Percentiles rank a stretch among this genome's conserved stretches.
phyloP scores from a whole-genome alignment of 2,888 invertebrate genomes.

The Alloscopus bannaensis region DNA sequence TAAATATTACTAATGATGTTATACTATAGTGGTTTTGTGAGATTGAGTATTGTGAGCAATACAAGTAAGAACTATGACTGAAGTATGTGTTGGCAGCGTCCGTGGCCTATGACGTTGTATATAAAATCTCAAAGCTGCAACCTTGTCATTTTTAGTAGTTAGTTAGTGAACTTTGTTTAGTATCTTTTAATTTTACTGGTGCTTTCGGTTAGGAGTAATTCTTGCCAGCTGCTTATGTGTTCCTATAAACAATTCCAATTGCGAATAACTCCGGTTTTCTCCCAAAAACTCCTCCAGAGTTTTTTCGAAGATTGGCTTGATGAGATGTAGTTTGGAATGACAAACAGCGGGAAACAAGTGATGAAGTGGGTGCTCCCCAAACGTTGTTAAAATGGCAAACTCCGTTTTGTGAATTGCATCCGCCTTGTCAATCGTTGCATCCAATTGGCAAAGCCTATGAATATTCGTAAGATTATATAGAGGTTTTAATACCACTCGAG shows the following conservation, averaged over 20 bases:
- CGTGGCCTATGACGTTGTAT: too few relatives aligned
- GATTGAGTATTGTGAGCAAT: too few relatives aligned
- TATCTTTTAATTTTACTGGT: too few relatives aligned
- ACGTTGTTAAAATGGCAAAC: constrained; percentile 79
- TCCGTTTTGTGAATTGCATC: constrained; percentile 66
- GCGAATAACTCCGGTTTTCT: constrained; percentile 75
- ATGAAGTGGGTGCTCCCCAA: constrained; percentile 87
- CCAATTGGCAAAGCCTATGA: constrained; percentile 65
- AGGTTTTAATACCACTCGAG: background rate
- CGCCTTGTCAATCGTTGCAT: constrained; percentile 65
- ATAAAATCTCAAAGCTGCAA: too few relatives aligned
- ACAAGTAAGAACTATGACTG: too few relatives aligned
- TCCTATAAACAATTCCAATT: constrained; percentile 81
- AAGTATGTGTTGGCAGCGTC: too few relatives aligned
- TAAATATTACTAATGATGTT: too few relatives aligned
- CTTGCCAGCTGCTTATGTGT: constrained; percentile 81
- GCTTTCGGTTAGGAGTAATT: constrained; percentile 77
- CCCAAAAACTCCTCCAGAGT: constrained; percentile 79
- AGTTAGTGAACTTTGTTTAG: too few relatives aligned
- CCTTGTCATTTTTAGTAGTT: too few relatives aligned
- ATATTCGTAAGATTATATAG: background rate
- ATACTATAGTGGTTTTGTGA: too few relatives aligned
- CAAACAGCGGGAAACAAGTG: constrained; percentile 86
- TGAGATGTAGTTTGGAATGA: constrained; percentile 74
- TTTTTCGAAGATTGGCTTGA: constrained; percentile 69